Conservation (phyloP, 53 echinoderm and acorn worm species). For the Henricia sp. region DNA sequence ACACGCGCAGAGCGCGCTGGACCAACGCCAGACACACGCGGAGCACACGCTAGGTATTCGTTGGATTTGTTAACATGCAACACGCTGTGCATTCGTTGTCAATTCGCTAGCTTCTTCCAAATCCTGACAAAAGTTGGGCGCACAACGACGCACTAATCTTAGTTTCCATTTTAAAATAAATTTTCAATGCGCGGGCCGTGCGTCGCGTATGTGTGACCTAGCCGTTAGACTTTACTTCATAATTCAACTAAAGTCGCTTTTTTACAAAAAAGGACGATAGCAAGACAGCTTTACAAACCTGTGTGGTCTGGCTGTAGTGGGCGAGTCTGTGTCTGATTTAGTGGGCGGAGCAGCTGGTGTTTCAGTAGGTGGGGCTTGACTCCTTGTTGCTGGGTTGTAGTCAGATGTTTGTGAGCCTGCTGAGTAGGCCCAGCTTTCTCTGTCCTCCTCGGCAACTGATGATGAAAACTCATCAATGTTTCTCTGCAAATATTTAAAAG, state of each 20-base stretch:
- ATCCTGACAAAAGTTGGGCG: too few relatives aligned
- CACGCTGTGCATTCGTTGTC: too few relatives aligned
- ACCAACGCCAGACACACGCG: too few relatives aligned
- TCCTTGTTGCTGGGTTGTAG: background rate
- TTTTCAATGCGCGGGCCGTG: too few relatives aligned
- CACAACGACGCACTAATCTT: too few relatives aligned
- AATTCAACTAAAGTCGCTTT: background rate
- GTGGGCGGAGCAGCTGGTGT: background rate
- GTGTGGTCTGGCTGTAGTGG: background rate
- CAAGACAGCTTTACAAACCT: background rate
- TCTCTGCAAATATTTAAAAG: slow-evolving; percentile 3
- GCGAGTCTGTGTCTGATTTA: background rate
- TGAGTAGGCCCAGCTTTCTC: slow-evolving; percentile 40
- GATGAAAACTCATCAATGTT: slow-evolving; percentile 41
- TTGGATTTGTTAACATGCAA: too few relatives aligned
- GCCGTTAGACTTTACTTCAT: too few relatives aligned
- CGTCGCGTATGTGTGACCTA: too few relatives aligned
- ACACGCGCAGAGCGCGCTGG: too few relatives aligned
- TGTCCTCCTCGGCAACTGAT: slow-evolving; percentile 16
- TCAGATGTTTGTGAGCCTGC: slow-evolving; percentile 2
- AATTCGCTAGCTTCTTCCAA: too few relatives aligned
- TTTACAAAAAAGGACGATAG: background rate
- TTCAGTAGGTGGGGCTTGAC: slow-evolving; percentile 5
- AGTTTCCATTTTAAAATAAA: too few relatives aligned
- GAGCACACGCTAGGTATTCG: too few relatives aligned